These are phyloP conservation scores for Catocala sponsa DNA, from an alignment of 2,888 invertebrate genomes.

Conservation along the genomic window DNA sequence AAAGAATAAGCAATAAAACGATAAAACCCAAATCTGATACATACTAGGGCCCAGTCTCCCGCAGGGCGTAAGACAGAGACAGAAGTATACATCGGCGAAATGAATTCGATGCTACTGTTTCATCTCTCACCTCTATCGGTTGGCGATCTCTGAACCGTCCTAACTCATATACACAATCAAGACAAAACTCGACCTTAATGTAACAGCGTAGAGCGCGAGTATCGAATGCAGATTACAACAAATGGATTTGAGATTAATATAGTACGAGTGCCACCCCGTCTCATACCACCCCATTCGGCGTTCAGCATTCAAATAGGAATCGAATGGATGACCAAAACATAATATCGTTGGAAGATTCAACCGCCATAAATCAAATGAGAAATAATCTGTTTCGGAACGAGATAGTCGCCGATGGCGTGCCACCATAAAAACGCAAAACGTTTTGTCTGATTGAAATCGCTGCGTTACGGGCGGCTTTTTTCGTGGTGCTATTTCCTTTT, in stretches of 20 bases:
- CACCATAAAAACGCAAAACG: constrained; percentile 88
- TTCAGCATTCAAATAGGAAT: constrained; percentile 88
- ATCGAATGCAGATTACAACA: constrained; percentile 84
- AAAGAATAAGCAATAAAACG: constrained; percentile 89
- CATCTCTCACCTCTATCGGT: constrained; percentile 88
- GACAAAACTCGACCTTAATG: constrained; percentile 75
- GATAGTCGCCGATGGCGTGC: constrained; percentile 84
- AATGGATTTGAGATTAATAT: constrained; percentile 88
- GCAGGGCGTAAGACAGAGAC: constrained; percentile 81
- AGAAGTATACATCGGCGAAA: constrained; percentile 81
- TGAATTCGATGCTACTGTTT: constrained; percentile 87
- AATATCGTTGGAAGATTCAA: constrained; percentile 87
- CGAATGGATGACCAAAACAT: constrained; percentile 89
- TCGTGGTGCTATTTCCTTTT: constrained; percentile 82
- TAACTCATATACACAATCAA: constrained; percentile 77
- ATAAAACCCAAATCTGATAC: constrained; percentile 89
- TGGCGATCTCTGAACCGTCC: constrained; percentile 84
- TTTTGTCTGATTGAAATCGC: constrained; percentile 88
- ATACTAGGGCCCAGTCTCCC: constrained; percentile 85
- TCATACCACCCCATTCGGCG: constrained; percentile 85
- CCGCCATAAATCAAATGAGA: constrained; percentile 88
- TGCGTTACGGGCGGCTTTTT: constrained; percentile 78
- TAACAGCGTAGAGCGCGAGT: constrained; percentile 66
- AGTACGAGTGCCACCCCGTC: constrained; percentile 86
- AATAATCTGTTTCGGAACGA: constrained; percentile 88